Evolutionary conservation across 2,888 invertebrate species (phyloP), one percentile per base, ranked within the genome.

Genomic region (Axea sp.): DNA sequence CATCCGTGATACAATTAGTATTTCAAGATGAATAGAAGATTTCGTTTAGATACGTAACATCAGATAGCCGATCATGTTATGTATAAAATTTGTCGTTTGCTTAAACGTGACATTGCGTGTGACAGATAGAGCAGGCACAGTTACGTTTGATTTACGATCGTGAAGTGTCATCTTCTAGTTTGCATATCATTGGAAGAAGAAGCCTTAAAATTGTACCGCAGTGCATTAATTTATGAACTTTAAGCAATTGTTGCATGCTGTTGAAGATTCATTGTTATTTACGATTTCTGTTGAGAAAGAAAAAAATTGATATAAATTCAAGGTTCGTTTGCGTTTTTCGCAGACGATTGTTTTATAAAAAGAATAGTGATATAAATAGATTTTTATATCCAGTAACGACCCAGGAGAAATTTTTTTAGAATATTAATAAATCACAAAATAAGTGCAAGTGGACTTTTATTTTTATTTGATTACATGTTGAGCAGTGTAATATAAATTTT

Each of bases 71-170:
- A 62, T 41, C 49, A 33, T 22, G 41, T 75, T 69, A 65, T 65
- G 76, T 77, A 77, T 76, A 73, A 77, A 76, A 73, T 77, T 78
- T 73, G 62, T 74, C 49, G 65, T 69, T 57, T 45, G 53, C 59
- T 68, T 28, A 35, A 73, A 55, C 30, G 68, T 65, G 62, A 72
- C 53, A 57, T 76, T 73, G 76, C 73, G 62, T 78, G 73, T 73
- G 78, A 75, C 76, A 79, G 76, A 80, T 76, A 75, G 77, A 79
- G 72, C 39, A 57, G 75, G 73, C 75, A 72, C 75, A 77, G 65
- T 78, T 78, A 72, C 72, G 76, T 80, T 83, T 85, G 83, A 85
- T 85, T 85, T 85, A 84, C 73, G 57, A 69, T 77, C 22, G 31
- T 8, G 37, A 47, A 47, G 60, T 31, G 43, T 8, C 9, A 22